phyloP scores from a whole-genome alignment of 1,140 invertebrate genomes.

The Ceratosolen fusciceps region DNA sequence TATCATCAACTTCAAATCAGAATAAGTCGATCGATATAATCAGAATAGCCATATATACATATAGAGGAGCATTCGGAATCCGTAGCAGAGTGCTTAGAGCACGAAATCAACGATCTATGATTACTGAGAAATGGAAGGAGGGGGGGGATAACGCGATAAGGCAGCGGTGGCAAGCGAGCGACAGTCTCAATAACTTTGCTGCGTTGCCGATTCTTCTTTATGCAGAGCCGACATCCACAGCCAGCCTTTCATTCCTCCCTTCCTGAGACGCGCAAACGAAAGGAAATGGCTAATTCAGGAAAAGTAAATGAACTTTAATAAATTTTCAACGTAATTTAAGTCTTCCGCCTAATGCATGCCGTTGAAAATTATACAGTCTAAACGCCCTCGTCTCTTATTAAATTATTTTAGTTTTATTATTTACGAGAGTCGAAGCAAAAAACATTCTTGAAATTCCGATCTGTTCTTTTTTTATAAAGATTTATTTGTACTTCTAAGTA shows the following conservation, averaged over 20 bases:
- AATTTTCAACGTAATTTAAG: background rate
- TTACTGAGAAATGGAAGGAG: slow-evolving; percentile 34
- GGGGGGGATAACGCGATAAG: slow-evolving; percentile 41
- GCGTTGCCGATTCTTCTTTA: slow-evolving; percentile 48
- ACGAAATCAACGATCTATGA: slow-evolving; percentile 30
- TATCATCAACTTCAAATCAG: slow-evolving; percentile 23
- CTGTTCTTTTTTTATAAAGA: too few relatives aligned
- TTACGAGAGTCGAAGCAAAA: too few relatives aligned
- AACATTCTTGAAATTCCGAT: too few relatives aligned
- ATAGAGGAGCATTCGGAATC: slow-evolving; percentile 34
- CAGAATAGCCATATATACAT: slow-evolving; percentile 28
- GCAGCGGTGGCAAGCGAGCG: slow-evolving; percentile 53
- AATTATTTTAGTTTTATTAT: too few relatives aligned
- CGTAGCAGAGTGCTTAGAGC: slow-evolving; percentile 12
- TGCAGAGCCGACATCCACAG: background rate
- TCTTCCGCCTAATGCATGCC: too few relatives aligned
- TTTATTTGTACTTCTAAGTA: too few relatives aligned
- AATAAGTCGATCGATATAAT: slow-evolving; percentile 47
- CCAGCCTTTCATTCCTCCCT: background rate
- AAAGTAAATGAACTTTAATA: slow-evolving; percentile 10
- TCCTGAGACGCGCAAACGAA: background rate
- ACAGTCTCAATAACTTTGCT: slow-evolving; percentile 49
- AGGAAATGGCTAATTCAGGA: slow-evolving; percentile 28
- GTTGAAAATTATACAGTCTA: too few relatives aligned
- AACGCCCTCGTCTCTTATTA: too few relatives aligned